Base-by-base conservation (phyloP, 2,797 vertebrate species). In the Neostethus bicornis region DNA sequence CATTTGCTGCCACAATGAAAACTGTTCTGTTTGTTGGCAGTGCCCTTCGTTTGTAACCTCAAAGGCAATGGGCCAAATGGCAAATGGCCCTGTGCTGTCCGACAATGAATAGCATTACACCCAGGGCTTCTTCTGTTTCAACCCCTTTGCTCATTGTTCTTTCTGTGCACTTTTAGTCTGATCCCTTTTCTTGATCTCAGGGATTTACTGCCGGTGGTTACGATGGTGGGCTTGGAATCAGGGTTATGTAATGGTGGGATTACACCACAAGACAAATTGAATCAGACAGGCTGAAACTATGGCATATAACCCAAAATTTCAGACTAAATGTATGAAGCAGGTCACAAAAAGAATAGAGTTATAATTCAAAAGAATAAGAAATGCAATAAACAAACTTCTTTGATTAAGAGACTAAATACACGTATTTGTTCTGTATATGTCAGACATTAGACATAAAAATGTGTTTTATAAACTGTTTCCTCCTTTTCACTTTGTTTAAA, bases 141-240 rank as follows among this genome's bases (percentile, higher is more conserved):
- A 46, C 53, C 60, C 20, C 12, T 42, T 56, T 49, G 56, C 29
- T 55, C 66, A 70, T 84, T 83, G 78, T 80, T 70, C 66, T 58
- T 39, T 75, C 67, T 79, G 76, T 52, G 69, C 77, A 74, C 47
- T 71, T 80, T 85, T 84, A 76, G 73, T 80, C 63, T 45, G 58
- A 81, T 79, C 69, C 66, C 64, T 69, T n/a, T 70, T 75, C 73
- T 83, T 87, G 75, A 88, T 89, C 85, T 85, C 61, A 53, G 59
- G 86, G 85, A 86, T 85, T 87, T 85, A 74, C 49, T 12, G 35
- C 57, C 39, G 31, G 55, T 62, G 34, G 73, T 57, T 53, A 29
- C 70, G 70, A 43, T 28, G 62, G 71, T 70, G 71, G 62, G 55
- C 41, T 62, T 41, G 31, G 38, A 78, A 70, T 77, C 73, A 63